A percentile compares a stretch with the other conserved stretches of the same genome.
These are phyloP conservation scores for Dendrolimus houi DNA, from an alignment of 2,888 invertebrate genomes.

Conservation along the genomic window DNA sequence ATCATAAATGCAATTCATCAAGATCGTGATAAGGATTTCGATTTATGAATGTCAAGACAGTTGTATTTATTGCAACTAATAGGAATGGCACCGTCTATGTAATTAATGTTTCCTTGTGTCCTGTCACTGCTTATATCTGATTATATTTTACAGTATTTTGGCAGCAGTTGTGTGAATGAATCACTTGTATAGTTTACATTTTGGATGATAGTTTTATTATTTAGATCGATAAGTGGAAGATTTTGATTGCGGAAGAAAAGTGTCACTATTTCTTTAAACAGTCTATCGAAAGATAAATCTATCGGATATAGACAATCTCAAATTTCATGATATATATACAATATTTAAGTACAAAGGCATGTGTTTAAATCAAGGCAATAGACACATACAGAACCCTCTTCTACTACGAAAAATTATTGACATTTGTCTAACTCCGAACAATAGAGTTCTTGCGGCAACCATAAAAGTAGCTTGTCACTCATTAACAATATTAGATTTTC, in stretches of 20 bases:
- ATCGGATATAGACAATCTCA: too few relatives aligned
- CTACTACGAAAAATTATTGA: too few relatives aligned
- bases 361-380: too few relatives aligned
- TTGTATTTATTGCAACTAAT: constrained; percentile 14
- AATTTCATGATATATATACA: too few relatives aligned
- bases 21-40: background rate
- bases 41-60: background rate
- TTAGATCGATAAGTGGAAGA: background rate
- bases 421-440: too few relatives aligned
- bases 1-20: background rate
- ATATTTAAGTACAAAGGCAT: too few relatives aligned
- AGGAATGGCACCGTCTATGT: constrained; percentile 22
- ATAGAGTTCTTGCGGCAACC: too few relatives aligned
- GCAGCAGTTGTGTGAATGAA: constrained; percentile 25
- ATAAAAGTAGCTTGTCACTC: too few relatives aligned
- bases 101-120: constrained; percentile 23
- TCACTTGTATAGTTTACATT: constrained; percentile 12
- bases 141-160: constrained; percentile 16
- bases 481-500: too few relatives aligned
- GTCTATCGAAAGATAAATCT: too few relatives aligned
- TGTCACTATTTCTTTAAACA: background rate
- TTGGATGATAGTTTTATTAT: too few relatives aligned
- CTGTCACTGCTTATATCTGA: constrained; percentile 19
- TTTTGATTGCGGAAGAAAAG: background rate
- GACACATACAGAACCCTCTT: too few relatives aligned